Conservation (phyloP, 2,888 invertebrate species). For the Stenichneumon culpator region DNA sequence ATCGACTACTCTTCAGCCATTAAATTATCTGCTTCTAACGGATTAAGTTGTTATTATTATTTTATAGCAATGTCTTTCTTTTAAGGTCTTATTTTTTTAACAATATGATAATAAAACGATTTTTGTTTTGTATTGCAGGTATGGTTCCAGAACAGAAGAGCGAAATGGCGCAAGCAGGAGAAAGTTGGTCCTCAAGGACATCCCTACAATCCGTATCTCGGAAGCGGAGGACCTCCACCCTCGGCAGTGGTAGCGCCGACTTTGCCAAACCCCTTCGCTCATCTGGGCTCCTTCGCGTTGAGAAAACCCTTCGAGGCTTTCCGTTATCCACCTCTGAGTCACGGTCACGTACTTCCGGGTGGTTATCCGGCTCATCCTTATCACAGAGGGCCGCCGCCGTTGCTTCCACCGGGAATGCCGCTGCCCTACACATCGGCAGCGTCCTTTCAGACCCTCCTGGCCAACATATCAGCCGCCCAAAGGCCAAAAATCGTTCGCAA, state of each 20-base stretch:
- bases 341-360: conserved; percentile 87
- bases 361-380: conserved; percentile 87
- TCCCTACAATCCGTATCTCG: conserved; percentile 94
- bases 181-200: conserved; percentile 96
- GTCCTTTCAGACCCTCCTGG: conserved; percentile 94
- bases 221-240: conserved; percentile 88
- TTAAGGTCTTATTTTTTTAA: not conserved
- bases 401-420: conserved; percentile 88
- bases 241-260: conserved; percentile 91
- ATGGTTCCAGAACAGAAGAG: conserved; percentile 97
- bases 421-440: conserved; percentile 85
- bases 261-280: conserved; percentile 93
- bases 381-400: conserved; percentile 88
- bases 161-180: conserved; percentile 97
- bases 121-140: conserved; percentile 88
- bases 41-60: not conserved
- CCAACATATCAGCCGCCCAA: conserved; percentile 90
- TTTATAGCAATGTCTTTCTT: not conserved
- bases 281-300: conserved; percentile 90
- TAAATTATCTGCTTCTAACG: not conserved
- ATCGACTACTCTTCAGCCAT: not conserved
- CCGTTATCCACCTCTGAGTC: conserved; percentile 88
- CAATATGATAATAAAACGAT: conserved; percentile 19
- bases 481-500: conserved; percentile 85
- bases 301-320: conserved; percentile 88